A percentile compares a stretch with the other conserved stretches of the same genome.
Evolutionary conservation across 2,888 invertebrate species (phyloP).

Genomic region (Chrysolina oricalcia): DNA sequence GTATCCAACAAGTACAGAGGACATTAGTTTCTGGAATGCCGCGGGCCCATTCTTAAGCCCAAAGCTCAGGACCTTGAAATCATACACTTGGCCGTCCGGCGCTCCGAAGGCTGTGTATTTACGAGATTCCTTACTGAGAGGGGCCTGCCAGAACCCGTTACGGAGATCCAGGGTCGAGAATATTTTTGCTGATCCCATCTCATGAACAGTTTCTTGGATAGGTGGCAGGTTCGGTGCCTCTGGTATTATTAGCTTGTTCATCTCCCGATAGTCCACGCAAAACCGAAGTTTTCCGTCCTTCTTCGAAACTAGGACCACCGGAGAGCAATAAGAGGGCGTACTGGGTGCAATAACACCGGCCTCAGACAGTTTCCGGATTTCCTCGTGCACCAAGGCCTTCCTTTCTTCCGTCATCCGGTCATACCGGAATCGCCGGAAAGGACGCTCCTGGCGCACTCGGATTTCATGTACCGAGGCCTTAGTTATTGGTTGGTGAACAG

Average conservation of each 20-base stretch:
- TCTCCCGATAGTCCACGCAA: background rate
- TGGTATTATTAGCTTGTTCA: background rate
- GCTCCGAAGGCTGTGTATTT: too few relatives aligned
- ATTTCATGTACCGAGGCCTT: background rate
- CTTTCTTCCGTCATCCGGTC: background rate
- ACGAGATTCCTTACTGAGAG: too few relatives aligned
- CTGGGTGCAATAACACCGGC: background rate
- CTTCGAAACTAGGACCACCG: background rate
- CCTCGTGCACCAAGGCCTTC: background rate
- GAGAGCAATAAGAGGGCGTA: background rate
- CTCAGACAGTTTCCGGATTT: background rate
- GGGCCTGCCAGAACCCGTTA: too few relatives aligned
- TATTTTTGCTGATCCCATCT: conserved; percentile 17
- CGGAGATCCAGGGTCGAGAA: conserved; percentile 32
- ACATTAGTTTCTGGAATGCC: too few relatives aligned
- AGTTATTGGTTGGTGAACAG: background rate
- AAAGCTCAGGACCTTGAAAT: too few relatives aligned
- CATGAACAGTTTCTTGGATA: conserved; percentile 25
- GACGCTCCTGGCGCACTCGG: background rate
- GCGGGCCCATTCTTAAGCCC: too few relatives aligned
- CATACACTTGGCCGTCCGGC: too few relatives aligned
- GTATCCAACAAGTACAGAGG: too few relatives aligned
- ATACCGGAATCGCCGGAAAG: background rate
- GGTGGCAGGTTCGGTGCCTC: background rate
- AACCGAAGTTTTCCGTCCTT: background rate